A percentile compares a stretch with the other conserved stretches of the same genome.
Conservation (phyloP, 2,888 invertebrate species). For the Drosophila meridionalis region DNA sequence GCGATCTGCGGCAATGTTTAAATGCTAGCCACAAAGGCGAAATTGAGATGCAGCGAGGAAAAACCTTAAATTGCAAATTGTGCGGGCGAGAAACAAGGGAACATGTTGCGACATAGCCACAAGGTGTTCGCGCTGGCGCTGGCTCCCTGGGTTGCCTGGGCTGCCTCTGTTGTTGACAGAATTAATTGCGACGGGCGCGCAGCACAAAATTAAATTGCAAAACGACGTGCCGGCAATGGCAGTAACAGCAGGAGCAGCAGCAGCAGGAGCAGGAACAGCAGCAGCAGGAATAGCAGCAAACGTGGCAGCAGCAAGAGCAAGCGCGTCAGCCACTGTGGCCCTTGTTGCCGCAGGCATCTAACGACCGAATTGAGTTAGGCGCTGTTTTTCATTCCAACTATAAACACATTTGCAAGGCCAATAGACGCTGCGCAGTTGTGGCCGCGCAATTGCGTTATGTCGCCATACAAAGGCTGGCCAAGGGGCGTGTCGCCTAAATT, state of each 20-base stretch:
- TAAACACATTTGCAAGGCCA: conserved; percentile 52
- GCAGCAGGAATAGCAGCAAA: not conserved
- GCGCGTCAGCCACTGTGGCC: conserved; percentile 12
- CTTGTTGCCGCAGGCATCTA: conserved; percentile 35
- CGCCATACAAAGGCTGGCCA: conserved; percentile 27
- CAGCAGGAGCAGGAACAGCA: not conserved
- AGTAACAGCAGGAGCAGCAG: not conserved
- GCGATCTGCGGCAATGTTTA: not conserved
- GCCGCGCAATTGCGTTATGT: conserved; percentile 55
- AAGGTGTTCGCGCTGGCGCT: conserved; percentile 27
- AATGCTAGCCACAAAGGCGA: conserved; percentile 12
- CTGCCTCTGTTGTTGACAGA: conserved; percentile 66
- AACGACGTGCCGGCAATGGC: conserved; percentile 39
- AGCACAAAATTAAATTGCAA: conserved; percentile 64
- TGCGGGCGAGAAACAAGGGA: not conserved
- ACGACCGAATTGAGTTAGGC: conserved; percentile 48
- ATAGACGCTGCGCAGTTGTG: conserved; percentile 40
- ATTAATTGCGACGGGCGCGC: conserved; percentile 62
- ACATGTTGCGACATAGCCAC: conserved; percentile 26
- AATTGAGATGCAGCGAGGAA: conserved; percentile 19
- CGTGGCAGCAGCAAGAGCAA: conserved; percentile 2
- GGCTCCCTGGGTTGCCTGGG: conserved; percentile 13
- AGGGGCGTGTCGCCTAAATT: conserved; percentile 1
- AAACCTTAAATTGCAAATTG: conserved; percentile 37
- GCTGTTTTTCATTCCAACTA: conserved; percentile 38